Conservation (phyloP, 2,113 vertebrate species). For the Pelobates fuscus region DNA sequence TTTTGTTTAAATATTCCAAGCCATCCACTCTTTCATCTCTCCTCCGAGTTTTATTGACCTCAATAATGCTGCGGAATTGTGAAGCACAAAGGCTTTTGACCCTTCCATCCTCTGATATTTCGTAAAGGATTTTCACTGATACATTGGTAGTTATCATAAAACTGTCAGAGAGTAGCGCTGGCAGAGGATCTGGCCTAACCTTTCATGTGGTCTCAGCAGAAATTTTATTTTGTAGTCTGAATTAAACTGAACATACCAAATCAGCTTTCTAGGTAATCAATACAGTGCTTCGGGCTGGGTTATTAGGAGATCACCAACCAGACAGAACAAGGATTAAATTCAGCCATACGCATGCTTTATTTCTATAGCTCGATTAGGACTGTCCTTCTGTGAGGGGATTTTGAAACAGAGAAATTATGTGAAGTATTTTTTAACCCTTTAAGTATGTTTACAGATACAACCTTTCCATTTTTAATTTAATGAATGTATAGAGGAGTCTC, state of each 20-base stretch:
- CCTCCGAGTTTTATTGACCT: slow-evolving; percentile 20
- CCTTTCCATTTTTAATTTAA: too few species aligned
- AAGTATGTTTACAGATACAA: neutral
- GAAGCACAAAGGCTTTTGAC: slow-evolving; percentile 42
- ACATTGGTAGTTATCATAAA: slow-evolving; percentile 47
- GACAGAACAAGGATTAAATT: slow-evolving; percentile 35
- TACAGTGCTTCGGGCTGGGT: slow-evolving; percentile 42
- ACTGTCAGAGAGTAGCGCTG: slow-evolving; percentile 38
- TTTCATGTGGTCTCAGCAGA: slow-evolving; percentile 43
- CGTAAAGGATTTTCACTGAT: slow-evolving; percentile 44
- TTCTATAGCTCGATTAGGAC: neutral
- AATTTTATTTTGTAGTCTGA: slow-evolving; percentile 40
- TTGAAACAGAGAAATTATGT: neutral
- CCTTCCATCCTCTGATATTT: slow-evolving; percentile 37
- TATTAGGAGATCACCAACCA: slow-evolving; percentile 41
- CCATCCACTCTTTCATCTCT: neutral
- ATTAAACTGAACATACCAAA: slow-evolving; percentile 45
- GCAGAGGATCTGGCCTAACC: slow-evolving; percentile 33
- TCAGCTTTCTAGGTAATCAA: slow-evolving; percentile 45
- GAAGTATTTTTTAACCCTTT: neutral
- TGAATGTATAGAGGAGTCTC: too few species aligned
- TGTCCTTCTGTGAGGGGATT: neutral
- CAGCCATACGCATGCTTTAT: slow-evolving; percentile 21
- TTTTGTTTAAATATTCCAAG: too few species aligned
- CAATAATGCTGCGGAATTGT: slow-evolving; percentile 30